A percentile compares a stretch with the other conserved stretches of the same genome.
Conservation (phyloP, 2,888 invertebrate genomes). For the Acanthosepion lycidas region DNA sequence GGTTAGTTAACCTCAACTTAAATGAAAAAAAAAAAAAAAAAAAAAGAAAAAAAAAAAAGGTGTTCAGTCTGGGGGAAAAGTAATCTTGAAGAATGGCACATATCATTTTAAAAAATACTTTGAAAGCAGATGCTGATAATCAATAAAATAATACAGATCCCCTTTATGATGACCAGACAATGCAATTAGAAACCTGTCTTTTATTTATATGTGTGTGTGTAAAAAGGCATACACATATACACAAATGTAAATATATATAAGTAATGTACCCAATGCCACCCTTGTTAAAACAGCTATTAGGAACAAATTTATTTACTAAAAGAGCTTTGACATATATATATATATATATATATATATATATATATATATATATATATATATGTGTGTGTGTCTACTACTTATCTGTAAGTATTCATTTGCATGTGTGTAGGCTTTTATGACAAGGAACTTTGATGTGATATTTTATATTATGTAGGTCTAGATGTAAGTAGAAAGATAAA, state of each 20-base stretch:
- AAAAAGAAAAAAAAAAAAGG: not conserved
- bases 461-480: too few relatives aligned
- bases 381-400: not conserved
- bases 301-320: not conserved
- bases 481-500: too few relatives aligned
- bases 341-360: not conserved
- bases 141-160: not conserved
- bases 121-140: too few relatives aligned
- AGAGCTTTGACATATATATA: not conserved
- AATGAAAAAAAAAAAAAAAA: not conserved
- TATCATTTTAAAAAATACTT: not conserved
- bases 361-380: not conserved
- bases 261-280: not conserved
- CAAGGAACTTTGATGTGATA: too few relatives aligned
- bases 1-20: not conserved
- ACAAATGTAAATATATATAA: not conserved
- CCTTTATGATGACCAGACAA: not conserved
- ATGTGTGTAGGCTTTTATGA: too few relatives aligned
- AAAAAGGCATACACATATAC: not conserved
- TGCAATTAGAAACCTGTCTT: not conserved
- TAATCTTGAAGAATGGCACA: not conserved
- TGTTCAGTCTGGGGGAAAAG: not conserved
- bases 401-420: too few relatives aligned
- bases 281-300: not conserved
- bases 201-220: not conserved